Evolutionary conservation across 2,888 invertebrate species (phyloP), one percentile per base, ranked within the genome.

Genomic region (Dynastes maya): DNA sequence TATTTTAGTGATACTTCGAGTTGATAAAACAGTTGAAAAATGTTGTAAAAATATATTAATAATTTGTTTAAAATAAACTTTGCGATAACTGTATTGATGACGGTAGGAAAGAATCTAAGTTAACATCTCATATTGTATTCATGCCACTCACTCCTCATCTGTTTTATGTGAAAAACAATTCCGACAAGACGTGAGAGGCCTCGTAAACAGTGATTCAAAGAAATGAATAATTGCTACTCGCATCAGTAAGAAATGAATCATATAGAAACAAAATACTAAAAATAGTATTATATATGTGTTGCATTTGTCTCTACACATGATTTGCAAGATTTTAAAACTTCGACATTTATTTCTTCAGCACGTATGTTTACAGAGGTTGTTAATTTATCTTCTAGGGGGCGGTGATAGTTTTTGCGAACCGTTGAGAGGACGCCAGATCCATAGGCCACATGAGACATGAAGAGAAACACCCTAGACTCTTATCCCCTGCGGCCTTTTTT

Each of bases 361-460:
- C 16, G 22, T 58, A n/a, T 22, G 58, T 72, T 58, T 72, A 40
- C 58, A 45, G 58, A 58, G 37, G 40, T 58, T 16, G 58, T 27
- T 22, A 58, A 72, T 72, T 40, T 72, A 61, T 72, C 58, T 32
- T n/a, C 1, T n/a, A 70, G 16, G 22, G 22, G 58, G 58, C 58
- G 16, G 40, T 72, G 0, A 72, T 32, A 29, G 32, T 8, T 58
- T 16, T 58, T 58, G 51, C 4, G 13, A n/a, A 70, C 55, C 51
- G 22, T 70, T 6, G 27, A 29, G 29, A 13, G 72, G 22, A 58
- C 22, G 72, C 61, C 58, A 72, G 27, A 27, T 29, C 37, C 58
- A 40, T 72, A 37, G 11, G 72, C 40, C 58, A 72, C 37, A 58
- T 72, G 22, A 72, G 61, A 27, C n/a, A 58, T 29, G 58, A 32